A percentile compares a stretch with the other conserved stretches of the same genome.
Evolutionary conservation across 2,797 vertebrate species (phyloP).

Genomic region (Lemur catta): DNA sequence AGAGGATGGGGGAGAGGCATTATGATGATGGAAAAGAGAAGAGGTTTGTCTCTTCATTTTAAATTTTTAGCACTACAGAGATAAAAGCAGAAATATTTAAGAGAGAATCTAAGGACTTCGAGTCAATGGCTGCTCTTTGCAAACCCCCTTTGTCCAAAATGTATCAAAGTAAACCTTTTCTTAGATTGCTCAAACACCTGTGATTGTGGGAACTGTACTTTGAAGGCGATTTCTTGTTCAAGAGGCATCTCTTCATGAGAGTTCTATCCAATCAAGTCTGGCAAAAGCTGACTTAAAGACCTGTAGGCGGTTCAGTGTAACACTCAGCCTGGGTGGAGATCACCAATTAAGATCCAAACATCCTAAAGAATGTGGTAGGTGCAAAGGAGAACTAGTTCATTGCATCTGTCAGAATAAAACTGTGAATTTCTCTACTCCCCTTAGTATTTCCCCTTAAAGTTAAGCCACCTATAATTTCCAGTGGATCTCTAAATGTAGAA

Average conservation of each 20-base stretch:
- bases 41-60: background rate
- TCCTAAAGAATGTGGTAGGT: background rate
- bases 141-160: background rate
- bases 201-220: background rate
- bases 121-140: background rate
- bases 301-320: background rate
- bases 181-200: background rate
- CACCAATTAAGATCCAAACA: background rate
- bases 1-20: background rate
- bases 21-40: background rate
- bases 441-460: background rate
- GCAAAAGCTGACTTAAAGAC: background rate
- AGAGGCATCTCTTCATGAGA: background rate
- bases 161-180: constrained; percentile 1
- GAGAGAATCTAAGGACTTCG: background rate
- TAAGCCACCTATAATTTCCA: background rate
- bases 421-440: background rate
- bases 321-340: background rate
- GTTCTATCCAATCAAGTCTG: background rate
- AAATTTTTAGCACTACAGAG: background rate
- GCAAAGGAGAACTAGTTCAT: background rate
- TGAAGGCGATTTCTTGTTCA: background rate
- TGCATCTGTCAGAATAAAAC: background rate
- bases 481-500: background rate
- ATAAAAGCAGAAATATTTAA: background rate